phyloP scores from a whole-genome alignment of 2,797 vertebrate species.

The Argentina silus region DNA sequence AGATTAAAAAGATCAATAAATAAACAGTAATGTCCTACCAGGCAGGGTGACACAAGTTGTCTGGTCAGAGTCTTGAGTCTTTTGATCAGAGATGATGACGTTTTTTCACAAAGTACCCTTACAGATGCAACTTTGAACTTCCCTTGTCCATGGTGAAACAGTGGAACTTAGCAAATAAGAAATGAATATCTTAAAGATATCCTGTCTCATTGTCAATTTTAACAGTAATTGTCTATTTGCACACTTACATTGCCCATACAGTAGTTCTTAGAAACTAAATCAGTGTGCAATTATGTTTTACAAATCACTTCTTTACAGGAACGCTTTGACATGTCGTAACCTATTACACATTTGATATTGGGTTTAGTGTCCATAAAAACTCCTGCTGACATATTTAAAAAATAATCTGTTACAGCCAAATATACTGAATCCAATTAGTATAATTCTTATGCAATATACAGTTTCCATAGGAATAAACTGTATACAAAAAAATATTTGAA shows the following conservation, averaged over 20 bases:
- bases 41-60: neutral
- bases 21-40: constrained; percentile 14
- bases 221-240: too few species aligned
- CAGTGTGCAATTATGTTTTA: constrained; percentile 34
- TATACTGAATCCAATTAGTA: too few species aligned
- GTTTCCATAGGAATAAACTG: too few species aligned
- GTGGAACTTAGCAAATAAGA: constrained; percentile 44
- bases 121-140: constrained; percentile 45
- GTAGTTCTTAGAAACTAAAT: too few species aligned
- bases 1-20: neutral
- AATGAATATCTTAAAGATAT: constrained; percentile 47
- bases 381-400: too few species aligned
- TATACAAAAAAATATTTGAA: too few species aligned
- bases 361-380: neutral
- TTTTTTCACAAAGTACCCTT: neutral
- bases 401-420: too few species aligned
- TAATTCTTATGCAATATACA: too few species aligned
- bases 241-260: too few species aligned
- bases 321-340: neutral
- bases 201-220: constrained; percentile 40
- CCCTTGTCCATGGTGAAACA: constrained; percentile 59
- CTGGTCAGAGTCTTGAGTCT: neutral
- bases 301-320: neutral
- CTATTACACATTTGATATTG: neutral
- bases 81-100: neutral